phyloP scores from a whole-genome alignment of 2,113 vertebrate species.

The Diphyllodes magnificus region DNA sequence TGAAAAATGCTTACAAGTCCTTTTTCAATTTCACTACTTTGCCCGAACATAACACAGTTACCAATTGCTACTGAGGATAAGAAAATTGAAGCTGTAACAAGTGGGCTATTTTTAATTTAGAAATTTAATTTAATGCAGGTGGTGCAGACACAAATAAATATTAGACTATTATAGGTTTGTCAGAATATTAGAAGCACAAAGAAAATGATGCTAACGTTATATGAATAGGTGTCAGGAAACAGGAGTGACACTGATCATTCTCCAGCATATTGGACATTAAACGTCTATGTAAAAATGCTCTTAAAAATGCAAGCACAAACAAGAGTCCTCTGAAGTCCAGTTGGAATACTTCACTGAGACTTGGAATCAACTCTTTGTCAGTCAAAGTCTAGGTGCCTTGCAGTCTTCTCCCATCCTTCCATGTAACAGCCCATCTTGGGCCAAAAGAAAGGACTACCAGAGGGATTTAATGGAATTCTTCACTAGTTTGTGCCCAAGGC shows the following conservation, averaged over 20 bases:
- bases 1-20: neutral
- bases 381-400: neutral
- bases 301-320: neutral
- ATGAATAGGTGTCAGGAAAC: neutral
- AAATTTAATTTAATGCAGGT: neutral
- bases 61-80: neutral
- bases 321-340: neutral
- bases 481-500: neutral
- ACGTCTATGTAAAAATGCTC: accelerated
- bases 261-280: neutral
- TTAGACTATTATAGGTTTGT: neutral
- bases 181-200: neutral
- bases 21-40: neutral
- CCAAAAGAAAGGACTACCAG: neutral
- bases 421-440: neutral
- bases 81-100: neutral
- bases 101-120: neutral
- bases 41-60: neutral
- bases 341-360: neutral
- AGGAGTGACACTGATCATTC: neutral
- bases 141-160: neutral
- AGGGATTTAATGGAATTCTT: neutral
- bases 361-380: neutral
- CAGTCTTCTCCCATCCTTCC: neutral
- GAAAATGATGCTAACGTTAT: neutral